A percentile compares a stretch with the other conserved stretches of the same genome.
phyloP scores from a whole-genome alignment of 2,113 vertebrate species.

The Sinocyclocheilus anophthalmus region DNA sequence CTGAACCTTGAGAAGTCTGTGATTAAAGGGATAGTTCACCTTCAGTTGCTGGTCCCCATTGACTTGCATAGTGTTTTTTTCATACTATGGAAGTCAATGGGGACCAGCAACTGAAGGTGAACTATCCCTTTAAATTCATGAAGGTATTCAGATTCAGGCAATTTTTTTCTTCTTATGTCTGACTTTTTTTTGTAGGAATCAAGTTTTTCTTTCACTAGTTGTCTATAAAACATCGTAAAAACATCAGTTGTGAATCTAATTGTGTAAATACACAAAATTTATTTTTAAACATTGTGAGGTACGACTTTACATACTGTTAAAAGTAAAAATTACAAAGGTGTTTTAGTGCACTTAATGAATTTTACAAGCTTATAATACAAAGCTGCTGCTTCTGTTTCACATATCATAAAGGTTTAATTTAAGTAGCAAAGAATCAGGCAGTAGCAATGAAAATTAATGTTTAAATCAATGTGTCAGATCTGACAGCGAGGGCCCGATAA shows the following conservation, averaged over 20 bases:
- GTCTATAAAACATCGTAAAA: conserved; percentile 18
- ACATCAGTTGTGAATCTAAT: conserved; percentile 59
- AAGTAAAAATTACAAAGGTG: not conserved
- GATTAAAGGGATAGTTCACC: not conserved
- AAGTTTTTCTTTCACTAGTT: conserved; percentile 22
- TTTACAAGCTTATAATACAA: conserved; percentile 24
- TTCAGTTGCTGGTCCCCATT: too few relatives aligned
- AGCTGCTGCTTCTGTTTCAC: conserved; percentile 4
- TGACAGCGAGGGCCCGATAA: not conserved
- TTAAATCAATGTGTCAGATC: not conserved
- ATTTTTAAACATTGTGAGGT: not conserved
- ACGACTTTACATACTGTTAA: not conserved
- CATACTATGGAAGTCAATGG: too few relatives aligned
- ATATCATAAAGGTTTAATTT: not conserved
- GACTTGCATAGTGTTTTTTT: too few relatives aligned
- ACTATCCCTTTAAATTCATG: not conserved
- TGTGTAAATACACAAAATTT: conserved; percentile 64
- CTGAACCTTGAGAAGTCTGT: conserved; percentile 22
- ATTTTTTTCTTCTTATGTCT: not conserved
- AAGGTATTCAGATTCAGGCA: conserved; percentile 19
- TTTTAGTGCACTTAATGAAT: conserved; percentile 56
- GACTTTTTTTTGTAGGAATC: not conserved
- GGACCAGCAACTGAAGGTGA: too few relatives aligned
- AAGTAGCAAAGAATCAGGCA: not conserved
- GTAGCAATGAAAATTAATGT: not conserved